Evolutionary conservation across 2,888 invertebrate genomes (phyloP).

Genomic region (Drosophila bunnanda): DNA sequence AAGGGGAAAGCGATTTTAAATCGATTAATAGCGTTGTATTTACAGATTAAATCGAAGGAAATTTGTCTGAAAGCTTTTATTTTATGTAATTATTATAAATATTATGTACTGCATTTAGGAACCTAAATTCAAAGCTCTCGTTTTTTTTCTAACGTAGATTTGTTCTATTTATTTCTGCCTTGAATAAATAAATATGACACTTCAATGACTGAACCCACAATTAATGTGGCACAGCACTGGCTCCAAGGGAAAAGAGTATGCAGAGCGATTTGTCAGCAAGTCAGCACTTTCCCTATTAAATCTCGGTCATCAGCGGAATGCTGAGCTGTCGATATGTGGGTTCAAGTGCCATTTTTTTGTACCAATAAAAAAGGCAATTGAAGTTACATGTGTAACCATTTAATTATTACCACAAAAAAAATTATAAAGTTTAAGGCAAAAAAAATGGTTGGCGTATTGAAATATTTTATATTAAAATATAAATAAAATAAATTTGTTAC

Average conservation of each 20-base stretch:
- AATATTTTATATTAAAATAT: neutral
- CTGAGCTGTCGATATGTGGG: constrained; percentile 38
- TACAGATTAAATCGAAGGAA: neutral
- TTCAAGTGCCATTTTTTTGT: constrained; percentile 4
- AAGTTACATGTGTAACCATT: constrained; percentile 12
- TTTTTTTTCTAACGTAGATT: neutral
- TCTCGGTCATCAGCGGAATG: constrained; percentile 36
- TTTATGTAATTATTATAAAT: neutral
- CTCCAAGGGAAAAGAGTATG: constrained; percentile 14
- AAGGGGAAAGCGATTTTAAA: neutral
- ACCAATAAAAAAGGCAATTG: constrained; percentile 2
- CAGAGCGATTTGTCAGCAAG: constrained; percentile 1
- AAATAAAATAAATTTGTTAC: neutral
- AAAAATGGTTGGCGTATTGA: neutral
- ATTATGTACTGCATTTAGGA: neutral
- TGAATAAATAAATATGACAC: constrained; percentile 1
- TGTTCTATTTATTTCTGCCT: constrained; percentile 1
- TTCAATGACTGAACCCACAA: constrained; percentile 14
- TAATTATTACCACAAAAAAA: neutral
- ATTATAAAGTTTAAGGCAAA: neutral
- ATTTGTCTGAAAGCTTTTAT: neutral
- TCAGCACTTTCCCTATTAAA: constrained; percentile 23
- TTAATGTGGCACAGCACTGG: neutral
- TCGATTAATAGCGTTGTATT: neutral
- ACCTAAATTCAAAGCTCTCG: neutral